Evolutionary conservation across 1,140 invertebrate genomes (phyloP), one percentile per base, ranked within the genome.

Genomic region (Drosophila watanabei): DNA sequence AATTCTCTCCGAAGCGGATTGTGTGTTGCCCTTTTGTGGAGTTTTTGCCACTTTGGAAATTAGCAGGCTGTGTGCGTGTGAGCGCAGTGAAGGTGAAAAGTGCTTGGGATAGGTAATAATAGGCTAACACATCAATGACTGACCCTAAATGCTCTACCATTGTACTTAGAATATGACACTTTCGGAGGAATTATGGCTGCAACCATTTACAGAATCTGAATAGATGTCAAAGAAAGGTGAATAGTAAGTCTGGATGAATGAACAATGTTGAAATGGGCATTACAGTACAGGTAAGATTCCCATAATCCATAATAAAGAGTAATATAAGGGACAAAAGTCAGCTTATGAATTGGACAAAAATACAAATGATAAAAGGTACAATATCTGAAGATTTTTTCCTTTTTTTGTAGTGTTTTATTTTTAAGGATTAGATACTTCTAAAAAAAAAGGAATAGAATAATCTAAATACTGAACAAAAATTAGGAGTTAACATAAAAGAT

Each of bases 101-200:
- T 86, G 82, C 75, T 79, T 86, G 73, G 85, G 58, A 76, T 82
- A 71, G 64, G 76, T 64, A 80, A 80, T 69, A 83, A 83, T 65
- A 49, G 80, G 41, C 60, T 68, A 52, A 68, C 63, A 79, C 49
- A 43, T 51, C 66, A 61, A 63, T 39, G 33, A 64, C 43, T 70
- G 20, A 39, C 56, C 46, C 39, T 46, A 16, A 70, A 60, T 78
- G 30, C 45, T 32, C 43, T 52, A 51, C 16, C 30, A 35, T 66
- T 69, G 54, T 32, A 8, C 2, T 49, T 39, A 5, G 20, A 33
- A 48, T 37, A 56, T 37, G 46, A 52, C 30, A 20, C 35, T 37
- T 62, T 52, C 18, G 3, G 10, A 41, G 33, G 13, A 30, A 54
- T 54, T 13, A 59, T 33, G 3, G n/a, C 5, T 43, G 37, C 4